Evolutionary conservation across 2,888 invertebrate species (phyloP).

Genomic region (Eumerus sabulonum): DNA sequence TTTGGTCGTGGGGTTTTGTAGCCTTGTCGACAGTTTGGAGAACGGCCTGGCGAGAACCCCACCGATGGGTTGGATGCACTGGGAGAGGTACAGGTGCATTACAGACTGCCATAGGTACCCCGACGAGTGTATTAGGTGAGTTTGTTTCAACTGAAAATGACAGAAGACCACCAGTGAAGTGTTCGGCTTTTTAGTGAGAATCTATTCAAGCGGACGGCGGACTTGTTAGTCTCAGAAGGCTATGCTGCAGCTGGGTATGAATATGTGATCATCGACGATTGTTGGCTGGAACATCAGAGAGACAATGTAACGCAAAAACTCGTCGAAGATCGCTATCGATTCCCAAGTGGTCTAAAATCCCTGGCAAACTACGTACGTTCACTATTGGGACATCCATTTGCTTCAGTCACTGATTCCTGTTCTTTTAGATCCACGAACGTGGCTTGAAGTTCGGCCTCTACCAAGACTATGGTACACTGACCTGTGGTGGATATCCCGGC

Average conservation of each 20-base stretch:
- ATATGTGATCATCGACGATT: conserved; percentile 87
- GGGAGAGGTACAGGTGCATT: conserved; percentile 83
- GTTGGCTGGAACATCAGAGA: conserved; percentile 85
- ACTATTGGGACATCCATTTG: too few species aligned
- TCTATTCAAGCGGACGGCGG: conserved; percentile 82
- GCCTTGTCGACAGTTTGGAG: conserved; percentile 75
- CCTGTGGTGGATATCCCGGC: conserved; percentile 89
- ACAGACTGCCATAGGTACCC: conserved; percentile 82
- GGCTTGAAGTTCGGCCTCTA: conserved; percentile 90
- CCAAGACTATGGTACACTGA: conserved; percentile 87
- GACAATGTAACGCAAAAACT: conserved; percentile 81
- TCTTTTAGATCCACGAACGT: conserved; percentile 83
- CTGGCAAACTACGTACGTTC: conserved; percentile 86
- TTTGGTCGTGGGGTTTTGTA: conserved; percentile 9
- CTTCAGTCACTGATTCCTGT: background rate
- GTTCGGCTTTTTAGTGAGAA: conserved; percentile 80
- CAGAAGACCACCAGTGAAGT: background rate
- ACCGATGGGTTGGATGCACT: conserved; percentile 86
- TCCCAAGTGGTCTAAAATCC: conserved; percentile 86
- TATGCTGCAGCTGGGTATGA: conserved; percentile 86
- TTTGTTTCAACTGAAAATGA: background rate
- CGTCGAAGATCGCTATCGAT: conserved; percentile 83
- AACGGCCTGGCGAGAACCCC: conserved; percentile 84
- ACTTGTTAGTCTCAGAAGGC: conserved; percentile 83
- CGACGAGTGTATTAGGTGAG: conserved; percentile 83